Evolutionary conservation across 2,797 vertebrate species (phyloP).

Genomic region (Anguilla pacifica): DNA sequence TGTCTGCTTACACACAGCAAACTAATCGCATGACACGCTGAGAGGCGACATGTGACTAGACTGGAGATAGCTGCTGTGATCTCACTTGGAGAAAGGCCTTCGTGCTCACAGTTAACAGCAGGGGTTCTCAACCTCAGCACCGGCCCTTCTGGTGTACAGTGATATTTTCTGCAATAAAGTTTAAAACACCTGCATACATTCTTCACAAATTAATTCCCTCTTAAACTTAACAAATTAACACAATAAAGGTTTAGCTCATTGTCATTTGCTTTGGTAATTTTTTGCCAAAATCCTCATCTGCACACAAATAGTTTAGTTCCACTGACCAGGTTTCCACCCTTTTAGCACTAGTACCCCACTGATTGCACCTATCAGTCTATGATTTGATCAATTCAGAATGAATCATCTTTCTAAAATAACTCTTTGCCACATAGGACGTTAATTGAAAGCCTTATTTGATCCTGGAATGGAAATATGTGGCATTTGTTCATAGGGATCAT

Average conservation of each 20-base stretch:
- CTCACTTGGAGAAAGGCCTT: neutral
- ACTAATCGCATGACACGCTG: neutral
- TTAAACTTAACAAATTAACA: neutral
- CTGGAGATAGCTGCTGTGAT: neutral
- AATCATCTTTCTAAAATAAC: neutral
- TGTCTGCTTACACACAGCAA: neutral
- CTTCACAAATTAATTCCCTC: neutral
- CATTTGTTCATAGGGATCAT: neutral
- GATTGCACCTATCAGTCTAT: neutral
- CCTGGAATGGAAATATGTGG: neutral
- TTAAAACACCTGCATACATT: neutral
- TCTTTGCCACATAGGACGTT: too few relatives aligned
- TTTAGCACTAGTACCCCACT: neutral
- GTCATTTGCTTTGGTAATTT: neutral
- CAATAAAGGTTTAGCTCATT: neutral
- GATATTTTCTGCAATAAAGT: neutral
- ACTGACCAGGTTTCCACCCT: neutral
- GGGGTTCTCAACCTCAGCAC: neutral
- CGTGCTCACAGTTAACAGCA: neutral
- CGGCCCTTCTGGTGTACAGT: neutral
- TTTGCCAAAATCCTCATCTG: neutral
- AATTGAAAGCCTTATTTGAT: too few relatives aligned
- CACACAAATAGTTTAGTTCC: neutral
- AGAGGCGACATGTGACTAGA: neutral
- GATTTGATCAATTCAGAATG: neutral